Evolutionary conservation across 2,113 vertebrate genomes (phyloP), one percentile per base, ranked within the genome.

Genomic region (Hoplias malabaricus): DNA sequence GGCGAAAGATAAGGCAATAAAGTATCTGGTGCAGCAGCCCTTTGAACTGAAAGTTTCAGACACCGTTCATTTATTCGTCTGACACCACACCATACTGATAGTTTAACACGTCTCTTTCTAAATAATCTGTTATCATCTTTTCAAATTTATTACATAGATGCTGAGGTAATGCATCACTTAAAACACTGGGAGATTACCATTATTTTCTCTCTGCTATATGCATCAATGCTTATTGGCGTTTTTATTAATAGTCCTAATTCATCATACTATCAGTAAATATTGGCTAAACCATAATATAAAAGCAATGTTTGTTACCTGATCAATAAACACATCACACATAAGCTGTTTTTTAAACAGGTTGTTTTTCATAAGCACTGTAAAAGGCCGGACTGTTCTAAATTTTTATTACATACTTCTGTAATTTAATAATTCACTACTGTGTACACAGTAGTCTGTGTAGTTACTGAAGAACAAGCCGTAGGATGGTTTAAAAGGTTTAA

Each of bases 1-100:
- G 86, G 61, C 85, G 82, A 82, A 46, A 81, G 80, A 84, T 63
- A 73, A 66, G 21, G 65, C 53, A 12, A 72, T 68, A 23, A 50
- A 73, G 66, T 72, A 61, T 42, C 9, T 46, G 46, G 3, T 43
- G 16, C 29, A 33, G 31, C 40, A 27, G 16, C 31, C 12, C 0
- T n/a, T 3, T 48, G 43, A 19, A 33, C 31, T 29, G 31, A 61
- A 13, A 5, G 57, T 33, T 12, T 34, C 57, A 19, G 12, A 61
- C 27, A 14, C 11, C 5, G 8, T 19, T 61, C 29, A 33, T 61
- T 61, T 61, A 33, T 33, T 61, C 5, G 13, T 61, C 13, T 61
- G 56, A 59, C 53, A 29, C 27, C 5, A 3, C 9, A 12, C 54
- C 56, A 19, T 19, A 33, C 5, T 2, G 12, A 61, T 61, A 61